Base-by-base conservation (phyloP, 2,888 invertebrate species). In the Phragmatobia fuliginosa region DNA sequence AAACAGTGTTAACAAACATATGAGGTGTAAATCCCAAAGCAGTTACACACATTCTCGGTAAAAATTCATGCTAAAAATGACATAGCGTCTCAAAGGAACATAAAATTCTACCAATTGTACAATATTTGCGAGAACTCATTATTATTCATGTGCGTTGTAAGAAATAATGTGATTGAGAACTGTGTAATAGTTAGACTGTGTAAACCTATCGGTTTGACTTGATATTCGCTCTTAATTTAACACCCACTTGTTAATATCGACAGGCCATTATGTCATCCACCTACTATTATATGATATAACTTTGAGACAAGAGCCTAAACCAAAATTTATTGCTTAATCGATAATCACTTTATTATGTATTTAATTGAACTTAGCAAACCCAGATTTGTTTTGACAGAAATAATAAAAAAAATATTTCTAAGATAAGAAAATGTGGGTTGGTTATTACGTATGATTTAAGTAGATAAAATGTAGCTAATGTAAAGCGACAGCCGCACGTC, bases 221-320 rank as follows among this genome's bases (percentile, higher is more conserved):
- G 86, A 88, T 87, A 85, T 83, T 74, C 73, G 77, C 83, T 86
- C 87, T 88, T 88, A 87, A 88, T 85, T 90, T 83, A 84, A 82
- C 76, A 75, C 72, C 70, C 76, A 75, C 79, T 84, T 87, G 86
- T 88, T 87, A 84, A 88, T 85, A 84, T 84, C 82, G 82, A 80
- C 72, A 79, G 83, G 74, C 85, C 85, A 85, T 87, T 89, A 88
- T 79, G 85, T 79, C 84, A 80, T 79, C 85, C 77, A 80, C 79
- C 79, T 77, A 78, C 85, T 84, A 87, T 86, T 90, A 89, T 87
- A 89, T 87, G 87, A 84, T 89, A 84, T 88, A 90, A 89, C 88
- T 90, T 88, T 73, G 81, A 84, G 85, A 84, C 81, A 85, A 83
- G 83, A 87, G 83, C 83, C 80, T 83, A 84, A 83, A 79, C 80